phyloP scores from a whole-genome alignment of 2,113 vertebrate species.

The Aplodontia rufa region DNA sequence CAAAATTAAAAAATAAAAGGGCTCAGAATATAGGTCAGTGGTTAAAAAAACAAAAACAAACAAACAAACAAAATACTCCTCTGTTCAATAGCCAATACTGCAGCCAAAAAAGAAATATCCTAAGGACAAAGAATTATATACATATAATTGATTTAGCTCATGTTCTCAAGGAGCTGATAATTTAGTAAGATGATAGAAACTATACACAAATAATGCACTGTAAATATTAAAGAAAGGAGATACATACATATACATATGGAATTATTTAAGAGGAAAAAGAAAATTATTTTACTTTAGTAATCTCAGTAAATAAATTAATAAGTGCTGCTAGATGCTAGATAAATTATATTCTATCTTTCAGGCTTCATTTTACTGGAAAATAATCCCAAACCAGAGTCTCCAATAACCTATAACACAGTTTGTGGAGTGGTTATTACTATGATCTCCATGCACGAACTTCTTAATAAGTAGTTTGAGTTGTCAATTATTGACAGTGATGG shows the following conservation, averaged over 20 bases:
- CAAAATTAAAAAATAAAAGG: too few relatives aligned
- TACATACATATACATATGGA: not conserved
- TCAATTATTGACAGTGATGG: not conserved
- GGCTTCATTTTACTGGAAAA: not conserved
- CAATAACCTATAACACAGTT: not conserved
- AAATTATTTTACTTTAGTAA: not conserved
- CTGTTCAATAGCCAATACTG: too few relatives aligned
- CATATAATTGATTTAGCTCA: not conserved
- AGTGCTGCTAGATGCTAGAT: not conserved
- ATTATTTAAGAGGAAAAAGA: not conserved
- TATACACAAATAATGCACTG: not conserved
- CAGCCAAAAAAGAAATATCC: not conserved
- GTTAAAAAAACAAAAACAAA: too few relatives aligned
- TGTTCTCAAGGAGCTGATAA: not conserved
- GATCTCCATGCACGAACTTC: not conserved
- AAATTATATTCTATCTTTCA: too few relatives aligned
- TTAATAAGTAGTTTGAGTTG: not conserved
- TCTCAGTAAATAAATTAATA: not conserved
- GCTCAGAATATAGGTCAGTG: too few relatives aligned
- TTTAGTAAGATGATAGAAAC: not conserved
- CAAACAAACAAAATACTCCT: too few relatives aligned
- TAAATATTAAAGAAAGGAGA: not conserved
- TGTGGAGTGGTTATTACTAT: not conserved
- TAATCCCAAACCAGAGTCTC: not conserved
- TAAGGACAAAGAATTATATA: not conserved